These are phyloP conservation scores for Lerista edwardsae DNA, from an alignment of 2,797 vertebrate genomes.

Conservation along the genomic window DNA sequence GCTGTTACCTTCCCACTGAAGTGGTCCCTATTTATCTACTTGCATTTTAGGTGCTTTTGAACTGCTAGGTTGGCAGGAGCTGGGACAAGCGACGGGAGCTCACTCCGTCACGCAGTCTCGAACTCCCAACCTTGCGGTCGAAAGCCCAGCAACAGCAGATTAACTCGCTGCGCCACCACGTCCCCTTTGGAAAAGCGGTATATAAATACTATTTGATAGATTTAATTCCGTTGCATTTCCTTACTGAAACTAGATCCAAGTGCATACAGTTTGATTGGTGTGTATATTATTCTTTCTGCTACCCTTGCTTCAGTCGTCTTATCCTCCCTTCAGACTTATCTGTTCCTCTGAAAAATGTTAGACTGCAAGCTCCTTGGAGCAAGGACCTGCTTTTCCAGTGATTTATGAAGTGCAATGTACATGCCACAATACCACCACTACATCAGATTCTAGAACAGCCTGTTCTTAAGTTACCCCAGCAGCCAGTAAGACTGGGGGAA, in stretches of 20 bases:
- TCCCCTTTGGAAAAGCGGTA: no score
- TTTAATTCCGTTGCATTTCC: background rate
- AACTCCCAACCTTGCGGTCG: no score
- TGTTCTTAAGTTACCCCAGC: fast-evolving
- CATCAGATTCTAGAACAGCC: background rate
- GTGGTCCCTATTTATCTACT: no score
- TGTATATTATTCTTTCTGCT: no score
- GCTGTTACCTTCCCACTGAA: no score
- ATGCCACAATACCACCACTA: background rate
- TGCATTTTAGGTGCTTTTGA: no score
- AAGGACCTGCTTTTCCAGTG: background rate
- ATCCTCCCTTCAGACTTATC: background rate
- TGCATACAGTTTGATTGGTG: background rate
- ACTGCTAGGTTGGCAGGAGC: no score
- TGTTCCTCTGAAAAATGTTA: background rate
- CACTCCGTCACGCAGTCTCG: no score
- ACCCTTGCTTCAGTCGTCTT: background rate
- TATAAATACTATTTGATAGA: no score
- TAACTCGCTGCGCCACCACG: no score
- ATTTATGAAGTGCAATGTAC: background rate
- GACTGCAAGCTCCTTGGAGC: background rate
- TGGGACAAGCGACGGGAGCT: no score
- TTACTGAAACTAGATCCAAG: background rate
- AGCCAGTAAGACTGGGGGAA: background rate
- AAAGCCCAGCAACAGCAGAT: no score